These are phyloP conservation scores for honey bee (Apis mellifera) DNA, from an alignment of 1,140 invertebrate genomes.

Conservation along the genomic window Amel_HAv3.1 CM009938.2:5543001-5543500, in stretches of 20 bases:
- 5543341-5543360: slow-evolving; percentile 26
- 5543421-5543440: no score
- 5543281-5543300: slow-evolving; percentile 44
- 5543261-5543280: not conserved
- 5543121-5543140: slow-evolving; percentile 57
- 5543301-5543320: not conserved
- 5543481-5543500: no score
- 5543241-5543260: slow-evolving; percentile 12
- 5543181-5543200: slow-evolving; percentile 19
- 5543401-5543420: not conserved
- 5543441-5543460: no score
- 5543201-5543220: slow-evolving; percentile 52
- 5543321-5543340: slow-evolving; percentile 16
- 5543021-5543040: no score
- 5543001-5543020: no score
- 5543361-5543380: not conserved
- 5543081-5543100: slow-evolving; percentile 61
- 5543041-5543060: slow-evolving; percentile 60
- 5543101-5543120: slow-evolving; percentile 59
- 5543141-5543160: not conserved
- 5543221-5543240: slow-evolving; percentile 16
- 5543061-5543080: slow-evolving; percentile 55
- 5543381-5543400: not conserved
- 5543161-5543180: not conserved
- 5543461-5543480: no score